A percentile compares a stretch with the other conserved stretches of the same genome.
Conservation (phyloP, 2,797 vertebrate species). For the Thripadectes ignobilis region DNA sequence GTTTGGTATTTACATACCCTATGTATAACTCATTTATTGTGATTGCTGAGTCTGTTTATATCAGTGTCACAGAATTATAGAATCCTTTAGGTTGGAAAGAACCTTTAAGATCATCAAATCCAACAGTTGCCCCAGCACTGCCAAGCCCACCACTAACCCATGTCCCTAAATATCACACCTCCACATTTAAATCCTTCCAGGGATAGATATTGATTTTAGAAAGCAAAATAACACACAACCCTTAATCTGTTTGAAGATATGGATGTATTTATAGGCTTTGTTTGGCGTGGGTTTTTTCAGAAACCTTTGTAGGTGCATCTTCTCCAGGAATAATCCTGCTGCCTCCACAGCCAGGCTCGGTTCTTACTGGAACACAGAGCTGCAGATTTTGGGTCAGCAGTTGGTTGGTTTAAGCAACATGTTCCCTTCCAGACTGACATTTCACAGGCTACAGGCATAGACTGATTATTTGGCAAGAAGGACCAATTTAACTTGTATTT, state of each 20-base stretch:
- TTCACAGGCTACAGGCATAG: not conserved
- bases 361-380: not conserved
- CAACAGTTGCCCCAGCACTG: not conserved
- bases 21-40: not conserved
- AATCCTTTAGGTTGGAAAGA: not conserved
- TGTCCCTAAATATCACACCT: not conserved
- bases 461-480: not conserved
- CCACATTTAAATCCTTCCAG: not conserved
- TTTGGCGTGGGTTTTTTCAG: not conserved
- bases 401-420: not conserved
- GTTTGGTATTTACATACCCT: not conserved
- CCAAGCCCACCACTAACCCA: not conserved
- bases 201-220: not conserved
- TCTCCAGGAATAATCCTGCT: not conserved
- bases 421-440: not conserved
- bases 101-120: not conserved
- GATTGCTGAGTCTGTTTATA: not conserved
- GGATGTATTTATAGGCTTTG: not conserved
- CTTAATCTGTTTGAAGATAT: not conserved
- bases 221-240: not conserved
- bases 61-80: not conserved
- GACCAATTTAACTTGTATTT: not conserved
- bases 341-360: not conserved
- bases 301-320: not conserved
- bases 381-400: conserved; percentile 2